These are phyloP conservation scores for Microcebus griseorufus DNA, from an alignment of 2,113 vertebrate species.

Conservation along the genomic window DNA sequence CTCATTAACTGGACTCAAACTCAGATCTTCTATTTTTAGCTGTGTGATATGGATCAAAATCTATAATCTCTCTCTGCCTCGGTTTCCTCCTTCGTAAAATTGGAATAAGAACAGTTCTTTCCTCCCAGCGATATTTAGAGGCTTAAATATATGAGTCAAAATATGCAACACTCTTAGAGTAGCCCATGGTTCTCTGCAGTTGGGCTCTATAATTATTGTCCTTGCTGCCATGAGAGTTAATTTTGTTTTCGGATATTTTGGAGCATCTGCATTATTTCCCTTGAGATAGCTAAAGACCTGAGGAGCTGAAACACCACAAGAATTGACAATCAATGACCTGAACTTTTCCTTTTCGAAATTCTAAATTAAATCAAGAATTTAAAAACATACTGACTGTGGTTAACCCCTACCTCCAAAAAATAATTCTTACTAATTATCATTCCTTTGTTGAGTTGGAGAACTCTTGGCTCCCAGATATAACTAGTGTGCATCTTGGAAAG, in stretches of 20 bases:
- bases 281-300: background rate
- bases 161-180: background rate
- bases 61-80: background rate
- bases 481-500: background rate
- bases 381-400: background rate
- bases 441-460: background rate
- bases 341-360: constrained; percentile 15
- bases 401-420: background rate
- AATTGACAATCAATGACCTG: background rate
- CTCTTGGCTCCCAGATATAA: background rate
- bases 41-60: background rate
- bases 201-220: background rate
- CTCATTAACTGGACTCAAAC: background rate
- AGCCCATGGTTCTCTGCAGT: background rate
- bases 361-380: constrained; percentile 4
- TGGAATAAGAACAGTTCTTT: background rate
- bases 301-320: background rate
- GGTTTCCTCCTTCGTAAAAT: background rate
- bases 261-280: background rate
- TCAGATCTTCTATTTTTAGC: background rate
- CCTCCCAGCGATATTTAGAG: background rate
- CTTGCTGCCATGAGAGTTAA: background rate
- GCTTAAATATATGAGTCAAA: background rate
- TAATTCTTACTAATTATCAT: background rate
- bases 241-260: constrained; percentile 5